Base-by-base conservation (phyloP, 2,888 invertebrate genomes). In the Dendrolimus houi region DNA sequence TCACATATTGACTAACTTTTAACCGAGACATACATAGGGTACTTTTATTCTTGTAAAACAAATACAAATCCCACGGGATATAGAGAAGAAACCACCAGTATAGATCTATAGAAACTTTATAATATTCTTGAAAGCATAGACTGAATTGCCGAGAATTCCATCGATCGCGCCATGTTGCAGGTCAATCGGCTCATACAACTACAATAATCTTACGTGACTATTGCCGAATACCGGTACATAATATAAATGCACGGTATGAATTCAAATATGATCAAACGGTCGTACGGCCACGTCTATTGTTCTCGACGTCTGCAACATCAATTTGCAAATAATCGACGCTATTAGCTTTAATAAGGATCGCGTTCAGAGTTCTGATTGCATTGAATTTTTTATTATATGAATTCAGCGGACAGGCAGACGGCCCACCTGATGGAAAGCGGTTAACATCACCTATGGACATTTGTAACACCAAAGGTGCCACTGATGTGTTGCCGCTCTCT, bases 271-370 rank as follows among this genome's bases (percentile, higher is more conserved):
- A 47, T 47, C 47, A 47, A 47, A 47, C 7, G 47, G 47, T 70
- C 71, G 73, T 65, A 69, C 70, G 69, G 64, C 64, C 67, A 62
- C 66, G 66, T 64, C 78, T 71, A 82, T 83, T 83, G 82, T 81
- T 77, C 70, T 72, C 63, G 61, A 57, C 66, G 67, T 66, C 64
- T 68, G 68, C 63, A 70, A 70, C 71, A 70, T 72, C 70, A 68
- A 80, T 79, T 79, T 80, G 74, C 72, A 76, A 81, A 79, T 81
- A 78, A 81, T 81, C 66, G 69, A 68, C 61, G 64, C 71, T 72
- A 77, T 80, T 77, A 72, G 66, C 55, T 62, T 29, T 74, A 74
- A 80, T 76, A 65, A 62, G 67, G 62, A 62, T 65, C 64, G 67
- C 71, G 70, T 63, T 66, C 64, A 61, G 68, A 59, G 60, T 71